These are phyloP conservation scores for Osmerus mordax DNA, from an alignment of 2,113 vertebrate species.

Conservation along the genomic window DNA sequence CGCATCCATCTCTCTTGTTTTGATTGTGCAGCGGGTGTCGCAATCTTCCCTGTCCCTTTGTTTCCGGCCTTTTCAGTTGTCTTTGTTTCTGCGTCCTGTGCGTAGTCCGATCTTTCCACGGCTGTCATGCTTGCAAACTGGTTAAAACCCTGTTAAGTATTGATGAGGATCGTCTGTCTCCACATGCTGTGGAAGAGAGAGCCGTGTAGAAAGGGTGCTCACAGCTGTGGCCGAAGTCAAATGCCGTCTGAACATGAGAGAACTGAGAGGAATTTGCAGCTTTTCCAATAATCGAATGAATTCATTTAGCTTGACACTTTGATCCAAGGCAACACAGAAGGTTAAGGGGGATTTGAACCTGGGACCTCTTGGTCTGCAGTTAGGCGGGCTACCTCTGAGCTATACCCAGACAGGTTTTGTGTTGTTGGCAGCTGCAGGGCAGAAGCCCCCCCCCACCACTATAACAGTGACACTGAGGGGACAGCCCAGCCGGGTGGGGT, in stretches of 20 bases:
- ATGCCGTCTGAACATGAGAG: background rate
- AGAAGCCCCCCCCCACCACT: slow-evolving; percentile 85
- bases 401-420: slow-evolving; percentile 35
- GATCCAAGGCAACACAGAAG: background rate
- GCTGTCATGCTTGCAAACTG: background rate
- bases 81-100: background rate
- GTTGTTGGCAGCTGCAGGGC: slow-evolving; percentile 69
- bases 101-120: background rate
- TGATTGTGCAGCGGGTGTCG: slow-evolving; percentile 19
- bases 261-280: background rate
- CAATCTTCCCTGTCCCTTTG: slow-evolving; percentile 1
- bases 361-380: background rate
- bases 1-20: slow-evolving; percentile 47
- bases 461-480: slow-evolving; percentile 89
- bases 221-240: background rate
- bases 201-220: too few relatives aligned
- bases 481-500: slow-evolving; percentile 75
- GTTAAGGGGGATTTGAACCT: background rate
- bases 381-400: background rate
- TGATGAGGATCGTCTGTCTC: too few relatives aligned
- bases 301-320: background rate
- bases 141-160: background rate
- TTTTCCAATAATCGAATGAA: background rate
- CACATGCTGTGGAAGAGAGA: too few relatives aligned
- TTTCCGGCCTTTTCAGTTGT: slow-evolving; percentile 1